Percentiles rank a stretch among this genome's conserved stretches.
Conservation (phyloP, 1,140 invertebrate species). For the Pseudachorutes palmiensis region DNA sequence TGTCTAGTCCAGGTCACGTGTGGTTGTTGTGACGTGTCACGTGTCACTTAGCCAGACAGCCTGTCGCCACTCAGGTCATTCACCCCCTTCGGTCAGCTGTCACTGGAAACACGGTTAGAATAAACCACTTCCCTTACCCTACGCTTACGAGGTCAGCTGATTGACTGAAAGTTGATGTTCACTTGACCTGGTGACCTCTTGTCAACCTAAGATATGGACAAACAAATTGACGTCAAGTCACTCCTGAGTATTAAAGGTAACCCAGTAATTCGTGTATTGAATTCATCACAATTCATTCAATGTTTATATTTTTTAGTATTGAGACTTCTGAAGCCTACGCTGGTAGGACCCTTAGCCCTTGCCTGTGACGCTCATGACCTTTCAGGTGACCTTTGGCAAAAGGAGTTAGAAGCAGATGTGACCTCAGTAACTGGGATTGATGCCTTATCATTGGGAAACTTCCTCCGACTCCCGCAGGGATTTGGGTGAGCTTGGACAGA, state of each 20-base stretch:
- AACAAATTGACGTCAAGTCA: conserved; percentile 23
- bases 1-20: too few species aligned
- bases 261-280: background rate
- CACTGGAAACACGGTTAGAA: too few species aligned
- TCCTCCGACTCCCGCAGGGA: conserved; percentile 86
- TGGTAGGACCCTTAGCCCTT: conserved; percentile 67
- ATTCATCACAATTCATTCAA: background rate
- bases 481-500: conserved; percentile 65
- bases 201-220: conserved; percentile 22
- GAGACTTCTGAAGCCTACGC: conserved; percentile 77
- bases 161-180: too few species aligned
- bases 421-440: conserved; percentile 67
- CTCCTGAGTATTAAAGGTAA: conserved; percentile 34
- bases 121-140: too few species aligned
- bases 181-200: too few species aligned
- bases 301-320: conserved; percentile 60
- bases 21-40: too few species aligned
- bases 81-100: too few species aligned
- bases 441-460: conserved; percentile 73
- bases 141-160: too few species aligned
- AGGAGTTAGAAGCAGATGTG: conserved; percentile 66
- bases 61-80: too few species aligned
- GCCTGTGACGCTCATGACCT: conserved; percentile 76
- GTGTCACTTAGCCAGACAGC: too few species aligned
- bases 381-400: conserved; percentile 65